Base-by-base conservation (phyloP, 30 jellyfish, hydroid and myxozoan genomes). In the Chrysaora quinquecirrha region DNA sequence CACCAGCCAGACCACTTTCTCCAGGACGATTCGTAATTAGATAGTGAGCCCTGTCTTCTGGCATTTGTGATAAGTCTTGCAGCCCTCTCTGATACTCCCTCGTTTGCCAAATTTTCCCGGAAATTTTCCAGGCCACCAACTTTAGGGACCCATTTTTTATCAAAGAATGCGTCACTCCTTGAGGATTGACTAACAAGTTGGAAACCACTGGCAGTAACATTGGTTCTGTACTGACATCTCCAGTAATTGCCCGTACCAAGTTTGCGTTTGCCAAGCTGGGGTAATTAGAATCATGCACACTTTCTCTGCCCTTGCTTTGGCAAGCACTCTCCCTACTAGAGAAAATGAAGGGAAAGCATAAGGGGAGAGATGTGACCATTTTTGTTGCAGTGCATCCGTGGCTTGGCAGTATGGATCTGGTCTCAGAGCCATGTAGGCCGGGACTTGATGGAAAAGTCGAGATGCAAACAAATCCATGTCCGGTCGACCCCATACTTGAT, bases 11-110 rank as follows among this genome's bases (percentile, higher is more conserved):
- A 76, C 81, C 43, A 76, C 82, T 76, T 38, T 52, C 54, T 21
- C 88, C 88, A 76, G 84, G 84, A 14, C 80, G 88, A 35, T 18
- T 54, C 28, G 69, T 74, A 74, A 74, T 74, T 74, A n/a, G 83
- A 16, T 10, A 7, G 66, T 48, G 82, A 16, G 21, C 82, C 88
- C 54, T 48, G 33, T 32, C 84, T 58, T 76, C 88, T 76, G 60
- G 88, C 63, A 19, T 33, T 73, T 20, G 50, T 60, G 83, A 76
- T 76, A 46, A 50, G 84, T 9, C 34, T 34, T 30, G 83, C 38
- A 76, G 88, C 88, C 56, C 34, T 38, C 49, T 76, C 30, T 22
- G 71, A 76, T 14, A 76, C 0, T 54, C 84, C 83, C n/a, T n/a
- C n/a, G n/a, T n/a, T n/a, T n/a, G n/a, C n/a, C n/a, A n/a, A n/a